A percentile compares a stretch with the other conserved stretches of the same genome.
Evolutionary conservation across 2,797 vertebrate species (phyloP).

Genomic region (Echiichthys vipera): DNA sequence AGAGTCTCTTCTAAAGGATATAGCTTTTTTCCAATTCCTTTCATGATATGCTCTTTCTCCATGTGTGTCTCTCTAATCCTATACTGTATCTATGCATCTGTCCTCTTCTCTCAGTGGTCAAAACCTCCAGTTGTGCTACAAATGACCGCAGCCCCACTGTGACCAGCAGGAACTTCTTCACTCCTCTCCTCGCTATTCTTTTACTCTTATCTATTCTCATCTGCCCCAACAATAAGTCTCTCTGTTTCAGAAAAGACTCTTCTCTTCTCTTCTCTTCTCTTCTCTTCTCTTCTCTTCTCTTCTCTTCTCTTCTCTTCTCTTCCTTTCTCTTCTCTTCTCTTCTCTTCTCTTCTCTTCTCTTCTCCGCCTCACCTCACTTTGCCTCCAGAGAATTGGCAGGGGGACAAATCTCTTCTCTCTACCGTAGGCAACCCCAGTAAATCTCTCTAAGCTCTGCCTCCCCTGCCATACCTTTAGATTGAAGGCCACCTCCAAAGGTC

Average conservation of each 20-base stretch:
- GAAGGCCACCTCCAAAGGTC: constrained; percentile 83
- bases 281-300: constrained; percentile 29
- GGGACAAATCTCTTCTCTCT: constrained; percentile 67
- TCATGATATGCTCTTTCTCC: constrained; percentile 52
- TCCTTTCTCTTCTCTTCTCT: constrained; percentile 3
- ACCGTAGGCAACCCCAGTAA: constrained; percentile 75
- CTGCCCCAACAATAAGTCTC: constrained; percentile 29
- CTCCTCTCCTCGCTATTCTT: constrained; percentile 36
- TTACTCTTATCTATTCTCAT: constrained; percentile 50
- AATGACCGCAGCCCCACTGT: constrained; percentile 63
- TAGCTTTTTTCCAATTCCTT: constrained; percentile 22
- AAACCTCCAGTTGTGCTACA: constrained; percentile 60
- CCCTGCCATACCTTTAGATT: constrained; percentile 80
- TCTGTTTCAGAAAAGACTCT: constrained; percentile 33
- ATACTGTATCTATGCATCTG: constrained; percentile 62
- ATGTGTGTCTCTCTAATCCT: constrained; percentile 59
- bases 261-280: constrained; percentile 20
- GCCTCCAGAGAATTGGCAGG: constrained; percentile 56
- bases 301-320: constrained; percentile 29
- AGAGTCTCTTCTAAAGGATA: constrained; percentile 31
- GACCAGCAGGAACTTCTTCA: constrained; percentile 58
- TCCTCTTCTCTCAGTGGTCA: constrained; percentile 60
- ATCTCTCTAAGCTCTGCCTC: constrained; percentile 78
- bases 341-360: constrained; percentile 45
- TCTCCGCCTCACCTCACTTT: constrained; percentile 44